Evolutionary conservation across 2,797 vertebrate species (phyloP), one percentile per base, ranked within the genome.

Genomic region (Enteromius argenteus): DNA sequence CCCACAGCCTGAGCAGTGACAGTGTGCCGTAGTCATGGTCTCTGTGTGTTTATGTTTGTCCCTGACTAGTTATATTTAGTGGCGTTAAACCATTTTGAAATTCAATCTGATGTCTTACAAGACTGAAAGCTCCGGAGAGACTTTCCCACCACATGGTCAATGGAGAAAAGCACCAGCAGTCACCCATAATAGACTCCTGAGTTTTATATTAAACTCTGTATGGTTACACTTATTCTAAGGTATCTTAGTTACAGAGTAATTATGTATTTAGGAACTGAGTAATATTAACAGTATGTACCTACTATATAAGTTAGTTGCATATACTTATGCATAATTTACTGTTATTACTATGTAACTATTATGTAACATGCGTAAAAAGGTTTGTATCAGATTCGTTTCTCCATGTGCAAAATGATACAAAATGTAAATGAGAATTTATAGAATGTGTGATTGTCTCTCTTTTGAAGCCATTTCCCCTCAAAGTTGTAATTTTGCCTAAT

Each of bases 1-100:
- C 44, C 17, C 62, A 35, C 58, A 49, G 42, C 46, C 58, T n/a
- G 30, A 51, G 8, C 66, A 76, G 49, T 23, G 46, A 56, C 35
- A 19, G 23, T 32, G 66, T 56, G 75, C 80, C 8, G 44, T 58
- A 76, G 69, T 72, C 58, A 80, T 53, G 39, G 67, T 67, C 49
- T 84, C 72, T 42, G 15, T 23, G 32, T 86, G 75, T 79, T 79
- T 74, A 86, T 83, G 75, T 86, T 78, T 86, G 67, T 78, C 73
- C 77, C 75, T 42, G 42, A 58, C 32, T 68, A 23, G 87, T 83
- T 91, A 90, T 90, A 87, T 89, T 88, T 91, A 88, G 89, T 72
- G 42, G 69, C 53, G 89, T 87, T 88, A 88, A 90, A 85, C 83
- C 86, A 66, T 83, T 68, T 58, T 66, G 87, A 87, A 89, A 89